Evolutionary conservation across 2,113 vertebrate species (phyloP).

Genomic region (Callaeas wilsoni): DNA sequence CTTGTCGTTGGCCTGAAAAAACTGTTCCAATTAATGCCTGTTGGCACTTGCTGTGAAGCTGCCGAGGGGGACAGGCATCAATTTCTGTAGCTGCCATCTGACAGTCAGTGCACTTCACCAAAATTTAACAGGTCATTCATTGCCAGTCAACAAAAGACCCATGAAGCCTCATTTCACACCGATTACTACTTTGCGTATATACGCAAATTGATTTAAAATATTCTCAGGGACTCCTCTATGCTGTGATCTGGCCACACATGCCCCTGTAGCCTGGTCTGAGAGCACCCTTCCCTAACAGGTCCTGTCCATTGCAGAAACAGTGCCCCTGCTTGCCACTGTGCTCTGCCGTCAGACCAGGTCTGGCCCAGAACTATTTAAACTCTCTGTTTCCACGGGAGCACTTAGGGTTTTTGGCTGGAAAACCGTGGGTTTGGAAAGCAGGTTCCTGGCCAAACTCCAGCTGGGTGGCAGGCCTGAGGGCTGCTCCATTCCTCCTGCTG

Average conservation of each 20-base stretch:
- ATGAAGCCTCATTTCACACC: constrained; percentile 34
- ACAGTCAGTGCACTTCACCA: background rate
- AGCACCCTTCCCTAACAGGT: background rate
- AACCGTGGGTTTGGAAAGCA: background rate
- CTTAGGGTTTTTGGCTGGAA: background rate
- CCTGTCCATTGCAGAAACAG: fast-evolving
- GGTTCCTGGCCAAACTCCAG: background rate
- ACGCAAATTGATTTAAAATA: background rate
- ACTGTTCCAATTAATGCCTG: background rate
- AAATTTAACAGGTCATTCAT: constrained; percentile 23
- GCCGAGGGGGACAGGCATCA: background rate
- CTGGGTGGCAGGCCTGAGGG: fast-evolving
- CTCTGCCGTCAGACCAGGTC: background rate
- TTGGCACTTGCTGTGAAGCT: background rate
- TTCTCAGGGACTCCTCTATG: background rate
- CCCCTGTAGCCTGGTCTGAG: background rate
- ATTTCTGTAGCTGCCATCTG: background rate
- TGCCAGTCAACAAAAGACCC: constrained; percentile 23
- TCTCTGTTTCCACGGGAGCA: background rate
- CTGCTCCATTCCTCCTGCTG: background rate
- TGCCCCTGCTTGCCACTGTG: fast-evolving
- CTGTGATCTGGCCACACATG: background rate
- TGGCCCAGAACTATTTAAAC: background rate
- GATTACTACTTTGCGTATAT: constrained; percentile 7
- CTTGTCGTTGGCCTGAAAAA: background rate